Conservation (phyloP, 2,888 invertebrate genomes). For the Alviniconcha strummeri region DNA sequence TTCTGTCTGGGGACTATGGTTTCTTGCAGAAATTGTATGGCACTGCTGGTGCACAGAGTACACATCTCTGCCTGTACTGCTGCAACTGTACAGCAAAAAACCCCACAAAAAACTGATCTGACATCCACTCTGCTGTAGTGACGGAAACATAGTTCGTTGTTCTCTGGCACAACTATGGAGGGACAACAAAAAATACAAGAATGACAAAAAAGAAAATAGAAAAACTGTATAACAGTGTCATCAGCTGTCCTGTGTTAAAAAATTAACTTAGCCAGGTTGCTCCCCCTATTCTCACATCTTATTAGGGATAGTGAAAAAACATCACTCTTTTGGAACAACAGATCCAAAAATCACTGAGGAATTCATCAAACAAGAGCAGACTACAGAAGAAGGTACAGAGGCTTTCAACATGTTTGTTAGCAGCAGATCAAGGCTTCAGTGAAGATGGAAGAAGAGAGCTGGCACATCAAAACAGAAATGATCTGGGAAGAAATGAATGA, state of each 20-base stretch:
- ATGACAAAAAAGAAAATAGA: neutral
- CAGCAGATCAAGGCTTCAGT: neutral
- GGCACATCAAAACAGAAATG: neutral
- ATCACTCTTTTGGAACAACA: neutral
- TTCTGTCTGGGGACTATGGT: constrained; percentile 3
- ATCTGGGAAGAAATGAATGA: neutral
- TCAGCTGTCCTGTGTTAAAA: neutral
- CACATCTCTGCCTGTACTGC: neutral
- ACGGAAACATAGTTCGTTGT: neutral
- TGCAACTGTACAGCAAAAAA: constrained; percentile 10
- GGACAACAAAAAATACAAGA: neutral
- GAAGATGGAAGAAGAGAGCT: neutral
- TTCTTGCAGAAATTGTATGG: constrained; percentile 10
- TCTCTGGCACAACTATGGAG: neutral
- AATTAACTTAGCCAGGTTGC: neutral
- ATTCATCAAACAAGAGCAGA: neutral
- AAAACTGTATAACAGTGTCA: neutral
- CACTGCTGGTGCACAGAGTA: neutral
- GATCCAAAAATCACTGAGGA: neutral
- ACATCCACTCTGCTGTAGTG: too few relatives aligned
- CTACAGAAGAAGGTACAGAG: neutral
- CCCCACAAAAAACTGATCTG: neutral
- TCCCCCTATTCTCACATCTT: constrained; percentile 8
- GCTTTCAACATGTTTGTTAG: neutral
- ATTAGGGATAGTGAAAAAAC: constrained; percentile 5